phyloP scores from a whole-genome alignment of 53 echinoderm and acorn worm genomes.

The Patiria pectinifera region DNA sequence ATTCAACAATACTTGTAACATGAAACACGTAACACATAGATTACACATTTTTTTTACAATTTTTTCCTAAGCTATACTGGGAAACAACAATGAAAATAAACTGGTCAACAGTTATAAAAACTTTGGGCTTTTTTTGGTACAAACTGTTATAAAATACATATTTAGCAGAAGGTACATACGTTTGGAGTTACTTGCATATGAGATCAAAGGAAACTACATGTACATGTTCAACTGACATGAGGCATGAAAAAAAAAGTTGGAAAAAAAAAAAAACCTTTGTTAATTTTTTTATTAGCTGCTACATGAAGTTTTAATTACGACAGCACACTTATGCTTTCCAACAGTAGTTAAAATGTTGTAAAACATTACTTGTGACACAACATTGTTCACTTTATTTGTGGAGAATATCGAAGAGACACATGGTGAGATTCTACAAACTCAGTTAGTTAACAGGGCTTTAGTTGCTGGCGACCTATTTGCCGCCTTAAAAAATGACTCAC shows the following conservation, averaged over 20 bases:
- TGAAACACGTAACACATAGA: not conserved
- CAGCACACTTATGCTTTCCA: not conserved
- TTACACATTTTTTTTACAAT: not conserved
- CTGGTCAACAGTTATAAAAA: constrained; percentile 51
- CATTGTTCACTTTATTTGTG: no score
- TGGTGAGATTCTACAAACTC: no score
- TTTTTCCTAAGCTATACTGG: not conserved
- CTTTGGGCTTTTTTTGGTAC: not conserved
- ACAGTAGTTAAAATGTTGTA: no score
- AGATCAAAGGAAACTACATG: constrained; percentile 5
- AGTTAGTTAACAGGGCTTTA: no score
- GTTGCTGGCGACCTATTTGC: no score
- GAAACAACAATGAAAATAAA: constrained; percentile 44
- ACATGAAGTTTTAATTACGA: not conserved
- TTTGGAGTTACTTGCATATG: constrained; percentile 44
- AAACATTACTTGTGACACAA: no score
- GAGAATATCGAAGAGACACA: no score
- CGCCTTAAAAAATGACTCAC: no score
- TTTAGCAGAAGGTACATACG: constrained; percentile 9
- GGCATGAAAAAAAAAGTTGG: not conserved
- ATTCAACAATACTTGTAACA: not conserved
- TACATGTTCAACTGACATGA: not conserved
- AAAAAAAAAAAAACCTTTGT: not conserved
- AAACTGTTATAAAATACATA: constrained; percentile 46
- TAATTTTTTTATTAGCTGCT: not conserved